phyloP scores from a whole-genome alignment of 2,797 vertebrate species.

The Cuniculus paca region DNA sequence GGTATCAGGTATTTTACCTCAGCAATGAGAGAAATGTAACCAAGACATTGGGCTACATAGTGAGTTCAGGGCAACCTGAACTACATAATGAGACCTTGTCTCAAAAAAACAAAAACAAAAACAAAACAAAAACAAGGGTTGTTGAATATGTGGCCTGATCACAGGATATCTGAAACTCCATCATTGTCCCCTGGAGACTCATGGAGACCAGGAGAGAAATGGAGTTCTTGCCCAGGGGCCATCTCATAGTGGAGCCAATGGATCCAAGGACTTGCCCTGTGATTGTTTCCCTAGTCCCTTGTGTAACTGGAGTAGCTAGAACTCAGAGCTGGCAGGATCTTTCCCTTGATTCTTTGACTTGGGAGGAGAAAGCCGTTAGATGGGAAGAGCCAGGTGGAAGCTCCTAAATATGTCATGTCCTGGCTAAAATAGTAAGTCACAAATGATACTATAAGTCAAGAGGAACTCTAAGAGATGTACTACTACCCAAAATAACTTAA shows the following conservation, averaged over 20 bases:
- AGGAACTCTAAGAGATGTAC: not conserved
- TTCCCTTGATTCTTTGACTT: not conserved
- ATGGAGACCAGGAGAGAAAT: not conserved
- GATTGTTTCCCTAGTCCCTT: not conserved
- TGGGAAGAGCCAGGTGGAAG: not conserved
- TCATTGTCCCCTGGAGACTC: not conserved
- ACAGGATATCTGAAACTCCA: not conserved
- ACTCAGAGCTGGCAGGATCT: not conserved
- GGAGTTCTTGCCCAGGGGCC: not conserved
- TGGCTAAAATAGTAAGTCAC: not conserved
- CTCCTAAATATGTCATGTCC: not conserved
- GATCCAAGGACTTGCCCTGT: not conserved
- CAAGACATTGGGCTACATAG: too few species aligned
- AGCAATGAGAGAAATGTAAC: too few species aligned
- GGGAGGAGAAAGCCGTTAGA: not conserved
- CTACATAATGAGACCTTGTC: too few species aligned
- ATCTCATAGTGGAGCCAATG: not conserved
- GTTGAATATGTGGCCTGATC: not conserved
- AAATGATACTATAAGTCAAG: not conserved
- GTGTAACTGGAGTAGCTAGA: not conserved
- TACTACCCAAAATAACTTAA: rapidly evolving
- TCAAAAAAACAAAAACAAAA: too few species aligned
- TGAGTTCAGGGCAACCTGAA: too few species aligned
- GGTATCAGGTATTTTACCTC: too few species aligned
- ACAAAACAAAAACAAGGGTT: not conserved